phyloP scores from a whole-genome alignment of 2,888 invertebrate species.

The Cordilura impudica region DNA sequence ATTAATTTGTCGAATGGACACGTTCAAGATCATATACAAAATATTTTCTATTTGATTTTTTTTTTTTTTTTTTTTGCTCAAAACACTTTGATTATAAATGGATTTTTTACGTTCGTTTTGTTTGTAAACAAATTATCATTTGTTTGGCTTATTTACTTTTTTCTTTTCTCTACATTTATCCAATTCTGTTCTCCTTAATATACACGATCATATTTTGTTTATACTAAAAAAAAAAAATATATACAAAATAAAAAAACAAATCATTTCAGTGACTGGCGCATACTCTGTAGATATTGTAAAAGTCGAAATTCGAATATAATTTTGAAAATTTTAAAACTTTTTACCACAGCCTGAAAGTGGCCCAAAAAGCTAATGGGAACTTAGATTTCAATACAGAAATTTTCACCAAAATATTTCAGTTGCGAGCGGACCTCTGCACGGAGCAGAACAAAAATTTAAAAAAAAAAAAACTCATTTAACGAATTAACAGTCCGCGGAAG shows the following conservation, averaged over 20 bases:
- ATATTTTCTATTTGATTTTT: background rate
- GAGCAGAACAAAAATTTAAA: conserved; percentile 76
- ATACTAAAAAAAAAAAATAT: conserved; percentile 11
- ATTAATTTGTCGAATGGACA: background rate
- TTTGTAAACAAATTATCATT: conserved; percentile 47
- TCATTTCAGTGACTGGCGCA: conserved; percentile 17
- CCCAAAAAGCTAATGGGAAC: conserved; percentile 54
- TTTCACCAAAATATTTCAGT: conserved; percentile 74
- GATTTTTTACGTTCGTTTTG: conserved; percentile 12
- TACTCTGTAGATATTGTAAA: conserved; percentile 2
- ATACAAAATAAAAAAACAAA: background rate
- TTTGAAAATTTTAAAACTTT: conserved; percentile 41
- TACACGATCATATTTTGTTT: conserved; percentile 44
- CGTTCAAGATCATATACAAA: conserved; percentile 23
- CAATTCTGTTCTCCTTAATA: background rate
- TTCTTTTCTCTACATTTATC: background rate
- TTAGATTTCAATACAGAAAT: conserved; percentile 30
- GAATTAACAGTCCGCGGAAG: conserved; percentile 76
- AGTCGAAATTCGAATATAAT: conserved; percentile 33
- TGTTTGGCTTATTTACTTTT: conserved; percentile 16
- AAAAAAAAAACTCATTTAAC: conserved; percentile 69
- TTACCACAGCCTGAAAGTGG: conserved; percentile 42
- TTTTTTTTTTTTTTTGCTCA: too few species aligned
- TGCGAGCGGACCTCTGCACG: conserved; percentile 79
- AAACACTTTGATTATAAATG: conserved; percentile 10